Evolutionary conservation across 2,113 vertebrate species (phyloP).

Genomic region (Myiozetetes cayanensis): DNA sequence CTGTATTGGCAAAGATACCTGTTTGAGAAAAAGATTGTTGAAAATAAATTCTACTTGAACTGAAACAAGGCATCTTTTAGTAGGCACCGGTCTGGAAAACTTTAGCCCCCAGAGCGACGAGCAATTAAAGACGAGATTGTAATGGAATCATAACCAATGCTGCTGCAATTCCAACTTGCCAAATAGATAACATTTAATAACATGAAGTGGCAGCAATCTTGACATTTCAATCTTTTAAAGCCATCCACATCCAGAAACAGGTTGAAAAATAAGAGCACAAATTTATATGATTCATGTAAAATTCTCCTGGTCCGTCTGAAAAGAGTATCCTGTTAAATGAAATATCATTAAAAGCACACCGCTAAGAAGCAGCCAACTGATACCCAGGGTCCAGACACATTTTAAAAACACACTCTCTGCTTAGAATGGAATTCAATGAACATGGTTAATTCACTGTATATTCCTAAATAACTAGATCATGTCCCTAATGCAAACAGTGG

Average conservation of each 20-base stretch:
- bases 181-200: background rate
- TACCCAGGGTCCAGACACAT: background rate
- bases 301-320: background rate
- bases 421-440: background rate
- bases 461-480: background rate
- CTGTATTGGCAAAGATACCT: background rate
- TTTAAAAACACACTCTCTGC: background rate
- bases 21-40: background rate
- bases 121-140: background rate
- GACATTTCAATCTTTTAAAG: slow-evolving; percentile 6
- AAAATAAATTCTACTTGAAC: background rate
- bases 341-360: background rate
- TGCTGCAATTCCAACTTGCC: background rate
- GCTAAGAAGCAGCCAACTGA: background rate
- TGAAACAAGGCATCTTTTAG: background rate
- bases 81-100: background rate
- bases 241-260: background rate
- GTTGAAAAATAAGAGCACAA: background rate
- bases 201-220: background rate
- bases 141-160: background rate
- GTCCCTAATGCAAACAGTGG: background rate
- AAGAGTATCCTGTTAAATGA: background rate
- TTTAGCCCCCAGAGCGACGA: background rate
- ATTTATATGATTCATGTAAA: background rate
- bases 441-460: background rate